A percentile compares a stretch with the other conserved stretches of the same genome.
Evolutionary conservation across 2,113 vertebrate genomes (phyloP).

Genomic region (Rhinolophus ferrumequinum): DNA sequence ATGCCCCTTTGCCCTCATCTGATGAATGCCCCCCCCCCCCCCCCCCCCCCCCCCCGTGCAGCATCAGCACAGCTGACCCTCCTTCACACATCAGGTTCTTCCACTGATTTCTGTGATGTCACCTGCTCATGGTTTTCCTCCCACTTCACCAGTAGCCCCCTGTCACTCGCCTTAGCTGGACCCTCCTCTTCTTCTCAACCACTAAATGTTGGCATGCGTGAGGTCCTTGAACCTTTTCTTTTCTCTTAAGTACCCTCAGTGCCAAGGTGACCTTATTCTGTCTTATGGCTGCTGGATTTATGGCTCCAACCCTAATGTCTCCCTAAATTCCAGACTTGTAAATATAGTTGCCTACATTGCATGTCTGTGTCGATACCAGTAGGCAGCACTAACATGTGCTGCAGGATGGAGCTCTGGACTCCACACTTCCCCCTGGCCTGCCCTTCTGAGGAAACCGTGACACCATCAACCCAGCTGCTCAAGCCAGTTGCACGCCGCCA

Average conservation of each 20-base stretch:
- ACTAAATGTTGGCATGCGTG: neutral
- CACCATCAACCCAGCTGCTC: neutral
- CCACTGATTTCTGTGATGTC: neutral
- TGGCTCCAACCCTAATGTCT: neutral
- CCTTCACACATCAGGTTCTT: fast-evolving
- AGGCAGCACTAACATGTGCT: neutral
- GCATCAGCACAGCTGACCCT: neutral
- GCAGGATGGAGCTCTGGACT: neutral
- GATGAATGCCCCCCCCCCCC: too few relatives aligned
- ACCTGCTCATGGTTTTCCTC: neutral
- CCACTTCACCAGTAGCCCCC: neutral
- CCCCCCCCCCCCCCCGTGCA: too few relatives aligned
- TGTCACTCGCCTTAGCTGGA: neutral
- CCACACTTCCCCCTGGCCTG: fast-evolving
- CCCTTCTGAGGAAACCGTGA: neutral
- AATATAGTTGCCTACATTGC: neutral
- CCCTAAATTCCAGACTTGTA: neutral
- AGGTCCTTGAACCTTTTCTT: neutral
- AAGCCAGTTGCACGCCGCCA: neutral
- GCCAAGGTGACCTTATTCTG: neutral
- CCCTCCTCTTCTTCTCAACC: neutral
- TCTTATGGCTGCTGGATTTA: fast-evolving
- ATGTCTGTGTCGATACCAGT: fast-evolving
- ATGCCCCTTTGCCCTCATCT: too few relatives aligned
- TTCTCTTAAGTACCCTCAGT: neutral